phyloP scores from a whole-genome alignment of 2,797 vertebrate genomes.

The Paedocypris micromegethes region DNA sequence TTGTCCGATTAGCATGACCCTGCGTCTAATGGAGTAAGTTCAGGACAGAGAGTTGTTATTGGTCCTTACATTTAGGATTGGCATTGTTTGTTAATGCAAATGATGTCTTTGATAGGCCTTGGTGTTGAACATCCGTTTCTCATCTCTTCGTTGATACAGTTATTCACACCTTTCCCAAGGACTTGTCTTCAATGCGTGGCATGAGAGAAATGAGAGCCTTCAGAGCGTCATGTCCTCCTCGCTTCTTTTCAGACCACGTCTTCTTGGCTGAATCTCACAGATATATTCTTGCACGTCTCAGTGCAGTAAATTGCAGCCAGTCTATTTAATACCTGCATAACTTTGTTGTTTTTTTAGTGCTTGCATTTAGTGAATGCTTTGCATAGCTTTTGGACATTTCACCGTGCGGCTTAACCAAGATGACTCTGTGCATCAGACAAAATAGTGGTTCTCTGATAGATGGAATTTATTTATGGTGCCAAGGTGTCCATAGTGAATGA shows the following conservation, averaged over 20 bases:
- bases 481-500: too few relatives aligned
- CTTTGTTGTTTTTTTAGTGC: slow-evolving; percentile 14
- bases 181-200: slow-evolving; percentile 55
- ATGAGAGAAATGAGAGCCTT: slow-evolving; percentile 54
- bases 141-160: slow-evolving; percentile 52
- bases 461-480: too few relatives aligned
- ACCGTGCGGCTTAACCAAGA: slow-evolving; percentile 7
- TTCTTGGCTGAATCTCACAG: slow-evolving; percentile 24
- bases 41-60: too few relatives aligned
- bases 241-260: slow-evolving; percentile 22
- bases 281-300: slow-evolving; percentile 27
- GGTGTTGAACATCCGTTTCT: slow-evolving; percentile 43
- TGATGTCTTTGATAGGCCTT: background rate
- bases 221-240: slow-evolving; percentile 40
- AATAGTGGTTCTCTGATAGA: too few relatives aligned
- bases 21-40: too few relatives aligned
- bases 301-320: slow-evolving; percentile 10
- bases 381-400: slow-evolving; percentile 32
- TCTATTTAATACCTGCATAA: slow-evolving; percentile 25
- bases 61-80: too few relatives aligned
- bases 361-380: slow-evolving; percentile 22
- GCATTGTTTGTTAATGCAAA: too few relatives aligned
- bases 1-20: slow-evolving; percentile 1
- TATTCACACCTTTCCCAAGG: slow-evolving; percentile 58
- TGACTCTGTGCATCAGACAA: too few relatives aligned